Conservation (phyloP, 2,113 vertebrate genomes). For the Bos javanicus region DNA sequence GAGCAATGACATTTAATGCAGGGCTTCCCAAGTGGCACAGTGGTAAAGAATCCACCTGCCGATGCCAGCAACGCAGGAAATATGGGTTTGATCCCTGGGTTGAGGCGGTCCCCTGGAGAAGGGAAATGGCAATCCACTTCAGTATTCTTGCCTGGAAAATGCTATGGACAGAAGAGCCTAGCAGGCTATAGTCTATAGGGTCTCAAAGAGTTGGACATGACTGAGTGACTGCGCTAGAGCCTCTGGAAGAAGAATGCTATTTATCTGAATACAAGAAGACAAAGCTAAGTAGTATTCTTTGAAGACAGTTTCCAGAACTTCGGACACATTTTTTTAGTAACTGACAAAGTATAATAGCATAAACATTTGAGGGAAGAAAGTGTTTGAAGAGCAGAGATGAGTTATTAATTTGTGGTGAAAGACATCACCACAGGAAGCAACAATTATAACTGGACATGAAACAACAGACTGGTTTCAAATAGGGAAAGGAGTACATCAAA, state of each 20-base stretch:
- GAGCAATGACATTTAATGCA: background rate
- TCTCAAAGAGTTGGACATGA: background rate
- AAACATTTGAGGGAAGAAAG: background rate
- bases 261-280: background rate
- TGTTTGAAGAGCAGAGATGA: background rate
- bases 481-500: background rate
- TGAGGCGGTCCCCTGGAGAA: background rate
- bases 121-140: background rate
- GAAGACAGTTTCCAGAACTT: background rate
- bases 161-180: background rate
- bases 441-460: background rate
- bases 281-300: background rate
- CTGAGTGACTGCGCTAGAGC: background rate
- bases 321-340: background rate
- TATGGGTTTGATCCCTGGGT: fast-evolving
- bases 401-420: conserved; percentile 47
- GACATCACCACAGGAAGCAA: background rate
- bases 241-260: background rate
- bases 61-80: fast-evolving
- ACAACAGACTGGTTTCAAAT: background rate
- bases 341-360: background rate
- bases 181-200: too few relatives aligned
- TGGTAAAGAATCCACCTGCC: background rate
- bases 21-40: background rate
- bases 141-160: background rate